These are phyloP conservation scores for Anguilla anguilla DNA, from an alignment of 2,797 vertebrate genomes.

Conservation along the genomic window DNA sequence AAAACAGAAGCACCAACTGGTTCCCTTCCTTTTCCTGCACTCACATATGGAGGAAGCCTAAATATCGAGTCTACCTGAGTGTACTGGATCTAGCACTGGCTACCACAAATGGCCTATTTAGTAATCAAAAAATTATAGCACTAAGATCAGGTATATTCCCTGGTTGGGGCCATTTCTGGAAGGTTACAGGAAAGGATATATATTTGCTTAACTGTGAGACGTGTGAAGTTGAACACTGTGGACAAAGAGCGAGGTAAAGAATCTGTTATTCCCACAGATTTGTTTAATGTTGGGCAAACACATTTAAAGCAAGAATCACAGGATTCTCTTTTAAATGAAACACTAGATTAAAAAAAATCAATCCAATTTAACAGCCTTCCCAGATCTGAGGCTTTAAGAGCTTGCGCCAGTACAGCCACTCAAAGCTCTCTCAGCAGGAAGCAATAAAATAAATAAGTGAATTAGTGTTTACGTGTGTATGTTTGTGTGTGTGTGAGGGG, in stretches of 20 bases:
- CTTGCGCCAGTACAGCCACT: not conserved
- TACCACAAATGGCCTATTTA: not conserved
- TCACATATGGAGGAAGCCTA: not conserved
- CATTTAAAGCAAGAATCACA: constrained; percentile 1
- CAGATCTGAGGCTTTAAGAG: not conserved
- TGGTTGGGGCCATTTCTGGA: not conserved
- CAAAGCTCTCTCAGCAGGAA: not conserved
- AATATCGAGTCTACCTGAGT: not conserved
- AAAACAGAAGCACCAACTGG: not conserved
- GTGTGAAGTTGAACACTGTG: not conserved
- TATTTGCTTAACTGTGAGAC: not conserved
- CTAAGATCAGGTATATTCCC: not conserved
- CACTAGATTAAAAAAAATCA: not conserved
- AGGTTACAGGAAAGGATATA: not conserved
- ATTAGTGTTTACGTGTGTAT: not conserved
- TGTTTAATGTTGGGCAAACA: not conserved
- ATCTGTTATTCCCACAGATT: not conserved
- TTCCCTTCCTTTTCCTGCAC: not conserved
- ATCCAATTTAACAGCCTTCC: constrained; percentile 16
- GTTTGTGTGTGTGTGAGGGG: not conserved
- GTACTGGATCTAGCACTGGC: not conserved
- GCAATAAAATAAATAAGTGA: not conserved
- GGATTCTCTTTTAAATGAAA: not conserved
- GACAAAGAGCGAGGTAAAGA: not conserved
- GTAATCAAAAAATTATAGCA: not conserved